phyloP scores from a whole-genome alignment of 1,140 invertebrate species.

The Cotesia glomerata region DNA sequence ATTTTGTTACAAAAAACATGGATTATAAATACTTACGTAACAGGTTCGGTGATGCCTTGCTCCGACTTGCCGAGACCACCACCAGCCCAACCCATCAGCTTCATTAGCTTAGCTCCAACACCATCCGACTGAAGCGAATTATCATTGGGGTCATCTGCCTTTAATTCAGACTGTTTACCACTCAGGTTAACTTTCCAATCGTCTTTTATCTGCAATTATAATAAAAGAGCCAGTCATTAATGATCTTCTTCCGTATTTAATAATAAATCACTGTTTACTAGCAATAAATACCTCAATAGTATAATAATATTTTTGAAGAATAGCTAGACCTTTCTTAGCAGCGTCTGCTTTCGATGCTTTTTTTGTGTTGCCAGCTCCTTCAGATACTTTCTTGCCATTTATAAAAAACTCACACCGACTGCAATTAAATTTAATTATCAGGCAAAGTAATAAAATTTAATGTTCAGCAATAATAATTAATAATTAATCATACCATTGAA shows the following conservation, averaged over 20 bases:
- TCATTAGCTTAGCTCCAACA: constrained; percentile 75
- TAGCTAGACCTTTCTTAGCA: constrained; percentile 51
- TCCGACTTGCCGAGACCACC: constrained; percentile 75
- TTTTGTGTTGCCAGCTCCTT: constrained; percentile 43
- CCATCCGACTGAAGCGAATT: constrained; percentile 60
- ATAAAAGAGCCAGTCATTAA: background rate
- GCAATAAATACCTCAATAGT: constrained; percentile 61
- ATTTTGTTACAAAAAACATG: background rate
- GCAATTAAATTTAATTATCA: constrained; percentile 22
- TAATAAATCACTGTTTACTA: background rate
- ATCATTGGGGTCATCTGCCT: constrained; percentile 13
- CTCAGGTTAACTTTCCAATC: constrained; percentile 40
- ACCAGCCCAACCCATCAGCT: constrained; percentile 82
- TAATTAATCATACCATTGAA: background rate
- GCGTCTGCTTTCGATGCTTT: constrained; percentile 61
- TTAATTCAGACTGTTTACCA: constrained; percentile 29
- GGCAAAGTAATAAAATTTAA: constrained; percentile 13
- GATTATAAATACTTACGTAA: constrained; percentile 59
- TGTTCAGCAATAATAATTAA: background rate
- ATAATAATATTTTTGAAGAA: constrained; percentile 62
- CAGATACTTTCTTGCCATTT: constrained; percentile 49
- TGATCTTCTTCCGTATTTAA: background rate
- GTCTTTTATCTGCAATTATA: constrained; percentile 39
- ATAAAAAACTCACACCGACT: constrained; percentile 49
- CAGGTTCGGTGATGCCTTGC: constrained; percentile 73